Conservation (phyloP, 2,113 vertebrate species). For the Dicerorhinus sumatrensis region DNA sequence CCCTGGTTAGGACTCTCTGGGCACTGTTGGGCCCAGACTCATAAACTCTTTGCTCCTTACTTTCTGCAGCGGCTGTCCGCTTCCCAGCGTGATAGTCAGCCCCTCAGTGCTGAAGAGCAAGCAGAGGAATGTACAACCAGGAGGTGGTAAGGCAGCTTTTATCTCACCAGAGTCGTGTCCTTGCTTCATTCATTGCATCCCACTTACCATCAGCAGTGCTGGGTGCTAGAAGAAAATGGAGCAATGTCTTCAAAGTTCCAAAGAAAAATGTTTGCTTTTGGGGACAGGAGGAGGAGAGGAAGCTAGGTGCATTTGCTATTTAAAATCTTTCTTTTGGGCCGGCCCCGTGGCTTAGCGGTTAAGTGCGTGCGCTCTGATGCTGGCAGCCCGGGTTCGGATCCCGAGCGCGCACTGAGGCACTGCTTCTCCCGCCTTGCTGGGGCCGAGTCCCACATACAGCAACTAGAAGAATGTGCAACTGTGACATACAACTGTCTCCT, state of each 20-base stretch:
- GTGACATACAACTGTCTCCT: no score
- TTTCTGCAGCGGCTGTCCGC: neutral
- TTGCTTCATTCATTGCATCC: neutral
- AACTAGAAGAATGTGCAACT: no score
- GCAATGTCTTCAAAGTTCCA: neutral
- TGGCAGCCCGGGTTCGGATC: no score
- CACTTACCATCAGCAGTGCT: neutral
- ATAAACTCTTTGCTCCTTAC: no score
- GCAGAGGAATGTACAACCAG: neutral
- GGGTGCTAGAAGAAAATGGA: neutral
- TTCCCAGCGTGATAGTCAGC: neutral
- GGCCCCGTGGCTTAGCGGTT: no score
- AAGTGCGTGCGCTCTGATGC: no score
- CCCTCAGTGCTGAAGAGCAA: neutral
- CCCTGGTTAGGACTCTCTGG: neutral
- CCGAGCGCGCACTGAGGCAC: no score
- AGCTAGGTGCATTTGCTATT: neutral
- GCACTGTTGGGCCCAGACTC: neutral
- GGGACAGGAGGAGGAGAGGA: neutral
- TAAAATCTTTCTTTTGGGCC: neutral
- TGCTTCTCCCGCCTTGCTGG: no score
- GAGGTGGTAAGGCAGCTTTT: neutral
- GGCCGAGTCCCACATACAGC: no score
- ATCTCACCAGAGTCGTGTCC: neutral
- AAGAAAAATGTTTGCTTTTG: neutral